A percentile compares a stretch with the other conserved stretches of the same genome.
Conservation (phyloP, 2,113 vertebrate species). For the Talpa occidentalis region DNA sequence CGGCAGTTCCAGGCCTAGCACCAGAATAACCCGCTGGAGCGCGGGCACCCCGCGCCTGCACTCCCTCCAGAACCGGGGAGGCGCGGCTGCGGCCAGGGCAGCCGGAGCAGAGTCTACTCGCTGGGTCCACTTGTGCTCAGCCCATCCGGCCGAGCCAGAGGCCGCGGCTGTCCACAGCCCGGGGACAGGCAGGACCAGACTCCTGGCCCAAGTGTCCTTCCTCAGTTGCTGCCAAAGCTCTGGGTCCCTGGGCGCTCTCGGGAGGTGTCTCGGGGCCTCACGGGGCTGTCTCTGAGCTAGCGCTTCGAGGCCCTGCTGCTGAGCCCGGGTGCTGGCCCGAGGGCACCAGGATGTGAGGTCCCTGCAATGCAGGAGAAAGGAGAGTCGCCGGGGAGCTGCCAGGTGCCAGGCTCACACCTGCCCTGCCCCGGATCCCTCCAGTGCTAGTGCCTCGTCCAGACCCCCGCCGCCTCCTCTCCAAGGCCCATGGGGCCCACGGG, state of each 20-base stretch:
- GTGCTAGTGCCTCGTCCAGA: not conserved
- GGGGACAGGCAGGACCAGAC: not conserved
- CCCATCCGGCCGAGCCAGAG: not conserved
- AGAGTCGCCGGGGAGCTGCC: too few species aligned
- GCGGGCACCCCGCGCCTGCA: not conserved
- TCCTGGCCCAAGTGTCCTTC: not conserved
- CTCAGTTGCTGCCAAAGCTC: not conserved
- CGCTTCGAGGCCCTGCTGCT: accelerated
- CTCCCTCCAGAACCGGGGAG: not conserved
- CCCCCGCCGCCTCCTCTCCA: not conserved
- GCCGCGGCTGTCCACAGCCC: not conserved
- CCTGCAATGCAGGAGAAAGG: conserved; percentile 60
- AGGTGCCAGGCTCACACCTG: not conserved
- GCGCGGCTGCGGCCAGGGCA: accelerated
- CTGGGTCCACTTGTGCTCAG: too few species aligned
- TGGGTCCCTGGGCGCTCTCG: accelerated
- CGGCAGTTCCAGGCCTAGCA: conserved; percentile 38
- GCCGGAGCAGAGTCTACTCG: not conserved
- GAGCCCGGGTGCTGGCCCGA: accelerated
- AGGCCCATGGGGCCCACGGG: not conserved
- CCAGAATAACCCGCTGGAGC: not conserved
- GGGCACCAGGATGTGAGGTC: not conserved
- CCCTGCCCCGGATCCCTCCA: too few species aligned
- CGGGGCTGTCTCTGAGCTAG: not conserved
- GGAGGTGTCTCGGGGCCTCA: not conserved